Evolutionary conservation across 2,888 invertebrate species (phyloP).

Genomic region (Anticlea derivata): DNA sequence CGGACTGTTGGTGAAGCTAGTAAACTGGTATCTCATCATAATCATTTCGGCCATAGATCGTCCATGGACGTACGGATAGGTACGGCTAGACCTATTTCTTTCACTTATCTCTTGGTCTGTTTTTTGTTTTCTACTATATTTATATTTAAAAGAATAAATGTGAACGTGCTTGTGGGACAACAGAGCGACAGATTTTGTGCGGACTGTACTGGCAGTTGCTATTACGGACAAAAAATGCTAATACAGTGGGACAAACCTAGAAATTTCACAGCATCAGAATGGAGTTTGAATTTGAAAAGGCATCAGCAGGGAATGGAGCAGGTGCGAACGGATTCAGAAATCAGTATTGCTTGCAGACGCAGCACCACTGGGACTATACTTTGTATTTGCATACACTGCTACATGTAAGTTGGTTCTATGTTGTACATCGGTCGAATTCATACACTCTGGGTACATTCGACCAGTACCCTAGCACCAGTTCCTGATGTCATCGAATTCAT

Average conservation of each 20-base stretch:
- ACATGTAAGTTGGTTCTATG: slow-evolving; percentile 37
- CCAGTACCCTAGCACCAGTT: no score
- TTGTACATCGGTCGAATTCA: slow-evolving; percentile 36
- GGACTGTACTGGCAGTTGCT: background rate
- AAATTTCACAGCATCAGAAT: slow-evolving; percentile 50
- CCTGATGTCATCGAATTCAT: no score
- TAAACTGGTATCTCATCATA: no score
- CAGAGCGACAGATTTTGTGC: no score
- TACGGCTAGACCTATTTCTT: no score
- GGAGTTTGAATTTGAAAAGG: slow-evolving; percentile 63
- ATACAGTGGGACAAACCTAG: slow-evolving; percentile 25
- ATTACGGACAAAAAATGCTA: slow-evolving; percentile 17
- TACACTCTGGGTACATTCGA: slow-evolving; percentile 24
- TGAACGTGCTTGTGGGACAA: no score
- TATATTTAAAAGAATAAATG: no score
- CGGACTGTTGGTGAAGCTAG: background rate
- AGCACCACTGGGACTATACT: slow-evolving; percentile 59
- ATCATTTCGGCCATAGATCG: no score
- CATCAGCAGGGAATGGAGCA: slow-evolving; percentile 57
- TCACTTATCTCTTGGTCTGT: no score
- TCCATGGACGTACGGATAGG: no score
- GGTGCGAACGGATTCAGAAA: slow-evolving; percentile 61
- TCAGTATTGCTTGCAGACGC: slow-evolving; percentile 57
- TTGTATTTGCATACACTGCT: slow-evolving; percentile 61
- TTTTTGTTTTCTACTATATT: no score